phyloP scores from a whole-genome alignment of 2,888 invertebrate genomes.

The Ellobium chinense region DNA sequence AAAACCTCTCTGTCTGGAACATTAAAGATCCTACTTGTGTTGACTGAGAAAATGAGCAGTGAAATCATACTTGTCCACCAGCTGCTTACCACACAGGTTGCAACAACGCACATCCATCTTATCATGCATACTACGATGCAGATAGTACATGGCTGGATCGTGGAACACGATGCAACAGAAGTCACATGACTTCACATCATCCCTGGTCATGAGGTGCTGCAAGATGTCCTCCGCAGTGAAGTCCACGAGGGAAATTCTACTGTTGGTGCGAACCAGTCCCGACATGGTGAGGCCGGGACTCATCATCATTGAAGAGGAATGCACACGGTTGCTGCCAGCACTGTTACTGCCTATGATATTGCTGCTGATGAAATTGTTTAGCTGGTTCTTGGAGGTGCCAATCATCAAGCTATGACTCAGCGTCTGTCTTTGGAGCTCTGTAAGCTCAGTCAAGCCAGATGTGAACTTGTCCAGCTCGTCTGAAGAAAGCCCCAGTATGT shows the following conservation, averaged over 20 bases:
- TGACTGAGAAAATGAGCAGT: conserved; percentile 63
- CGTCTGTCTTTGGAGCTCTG: conserved; percentile 17
- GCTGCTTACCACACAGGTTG: conserved; percentile 61
- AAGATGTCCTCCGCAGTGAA: conserved; percentile 61
- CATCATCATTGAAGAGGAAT: conserved; percentile 18
- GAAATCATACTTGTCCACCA: conserved; percentile 63
- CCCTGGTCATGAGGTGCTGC: conserved; percentile 62
- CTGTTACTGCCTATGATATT: not conserved
- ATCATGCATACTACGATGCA: conserved; percentile 66
- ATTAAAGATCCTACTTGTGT: conserved; percentile 60
- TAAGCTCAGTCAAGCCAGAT: conserved; percentile 28
- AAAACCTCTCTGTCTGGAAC: too few relatives aligned
- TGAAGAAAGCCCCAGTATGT: conserved; percentile 10
- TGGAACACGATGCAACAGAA: conserved; percentile 63
- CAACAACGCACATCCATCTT: conserved; percentile 66
- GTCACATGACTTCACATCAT: conserved; percentile 63
- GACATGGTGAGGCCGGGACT: conserved; percentile 43
- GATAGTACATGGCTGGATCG: conserved; percentile 65
- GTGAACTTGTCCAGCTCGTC: conserved; percentile 27
- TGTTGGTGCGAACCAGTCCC: conserved; percentile 55
- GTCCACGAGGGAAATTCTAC: conserved; percentile 59
- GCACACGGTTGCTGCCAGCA: not conserved
- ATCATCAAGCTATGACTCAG: conserved; percentile 22
- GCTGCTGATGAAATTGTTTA: not conserved
- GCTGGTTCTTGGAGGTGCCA: conserved; percentile 9